A percentile compares a stretch with the other conserved stretches of the same genome.
Conservation (phyloP, 1,140 invertebrate species). For the Thalassaphorura encarpata region DNA sequence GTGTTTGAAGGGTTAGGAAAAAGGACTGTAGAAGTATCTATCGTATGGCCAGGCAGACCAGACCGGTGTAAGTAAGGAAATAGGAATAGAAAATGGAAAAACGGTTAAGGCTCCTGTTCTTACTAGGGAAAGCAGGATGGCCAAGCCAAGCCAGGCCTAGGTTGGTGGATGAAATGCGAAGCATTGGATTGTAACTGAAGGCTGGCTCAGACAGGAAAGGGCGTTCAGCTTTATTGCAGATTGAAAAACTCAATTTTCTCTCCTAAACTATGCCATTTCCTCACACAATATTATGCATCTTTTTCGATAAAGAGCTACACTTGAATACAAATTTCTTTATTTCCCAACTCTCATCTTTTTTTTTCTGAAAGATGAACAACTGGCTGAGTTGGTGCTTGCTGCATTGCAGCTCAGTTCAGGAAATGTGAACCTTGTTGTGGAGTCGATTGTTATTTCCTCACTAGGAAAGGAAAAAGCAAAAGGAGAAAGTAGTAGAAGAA, state of each 20-base stretch:
- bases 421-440: too few species aligned
- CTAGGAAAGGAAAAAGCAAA: too few species aligned
- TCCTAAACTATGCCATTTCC: conserved; percentile 33
- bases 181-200: background rate
- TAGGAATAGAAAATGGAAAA: background rate
- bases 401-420: too few species aligned
- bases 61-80: background rate
- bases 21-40: too few species aligned
- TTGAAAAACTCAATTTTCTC: conserved; percentile 34
- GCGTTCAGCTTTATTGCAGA: conserved; percentile 33
- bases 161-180: conserved; percentile 5
- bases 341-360: too few species aligned
- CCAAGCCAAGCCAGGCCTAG: background rate
- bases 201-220: background rate
- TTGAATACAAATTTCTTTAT: background rate
- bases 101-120: background rate
- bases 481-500: too few species aligned
- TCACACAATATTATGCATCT: background rate
- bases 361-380: too few species aligned
- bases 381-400: too few species aligned
- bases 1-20: too few species aligned
- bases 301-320: background rate
- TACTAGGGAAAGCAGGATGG: background rate
- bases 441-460: too few species aligned
- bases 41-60: too few species aligned